Percentiles rank a stretch among this genome's conserved stretches.
phyloP scores from a whole-genome alignment of 1,140 invertebrate species.

The Zaprionus kolodkinae region DNA sequence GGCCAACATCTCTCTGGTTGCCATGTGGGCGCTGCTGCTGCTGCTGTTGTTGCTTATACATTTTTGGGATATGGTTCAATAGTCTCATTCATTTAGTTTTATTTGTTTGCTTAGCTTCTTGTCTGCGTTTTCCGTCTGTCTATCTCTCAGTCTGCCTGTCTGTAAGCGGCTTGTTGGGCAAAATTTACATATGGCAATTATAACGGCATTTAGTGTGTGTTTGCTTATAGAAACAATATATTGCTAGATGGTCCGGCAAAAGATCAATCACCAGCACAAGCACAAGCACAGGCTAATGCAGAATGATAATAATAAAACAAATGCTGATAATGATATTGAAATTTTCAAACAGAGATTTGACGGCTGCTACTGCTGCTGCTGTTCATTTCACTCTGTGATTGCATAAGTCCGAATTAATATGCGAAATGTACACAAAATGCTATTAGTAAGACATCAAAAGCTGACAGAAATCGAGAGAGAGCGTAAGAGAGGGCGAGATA shows the following conservation, averaged over 20 bases:
- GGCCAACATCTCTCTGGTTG: slow-evolving; percentile 27
- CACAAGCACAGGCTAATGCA: slow-evolving; percentile 1
- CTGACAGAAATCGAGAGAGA: slow-evolving; percentile 41
- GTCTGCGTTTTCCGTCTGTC: slow-evolving; percentile 24
- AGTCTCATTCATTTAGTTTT: slow-evolving; percentile 37
- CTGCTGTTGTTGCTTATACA: slow-evolving; percentile 31
- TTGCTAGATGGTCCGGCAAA: slow-evolving; percentile 19
- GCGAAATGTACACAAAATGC: slow-evolving; percentile 55
- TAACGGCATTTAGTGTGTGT: slow-evolving; percentile 49
- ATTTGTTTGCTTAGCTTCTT: slow-evolving; percentile 57
- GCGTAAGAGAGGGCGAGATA: neutral
- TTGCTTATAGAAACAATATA: slow-evolving; percentile 44
- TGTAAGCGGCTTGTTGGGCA: slow-evolving; percentile 53
- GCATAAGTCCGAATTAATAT: slow-evolving; percentile 57
- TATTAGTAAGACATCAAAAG: slow-evolving; percentile 58
- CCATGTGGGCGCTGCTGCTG: slow-evolving; percentile 48
- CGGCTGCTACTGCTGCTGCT: neutral
- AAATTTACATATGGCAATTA: slow-evolving; percentile 64
- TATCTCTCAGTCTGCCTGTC: slow-evolving; percentile 1
- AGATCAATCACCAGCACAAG: slow-evolving; percentile 46
- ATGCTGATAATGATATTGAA: slow-evolving; percentile 1
- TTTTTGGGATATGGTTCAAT: slow-evolving; percentile 51
- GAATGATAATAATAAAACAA: neutral
- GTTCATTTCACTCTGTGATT: slow-evolving; percentile 37
- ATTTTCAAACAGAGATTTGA: neutral